phyloP scores from a whole-genome alignment of 2,113 vertebrate genomes.

The Passer domesticus region DNA sequence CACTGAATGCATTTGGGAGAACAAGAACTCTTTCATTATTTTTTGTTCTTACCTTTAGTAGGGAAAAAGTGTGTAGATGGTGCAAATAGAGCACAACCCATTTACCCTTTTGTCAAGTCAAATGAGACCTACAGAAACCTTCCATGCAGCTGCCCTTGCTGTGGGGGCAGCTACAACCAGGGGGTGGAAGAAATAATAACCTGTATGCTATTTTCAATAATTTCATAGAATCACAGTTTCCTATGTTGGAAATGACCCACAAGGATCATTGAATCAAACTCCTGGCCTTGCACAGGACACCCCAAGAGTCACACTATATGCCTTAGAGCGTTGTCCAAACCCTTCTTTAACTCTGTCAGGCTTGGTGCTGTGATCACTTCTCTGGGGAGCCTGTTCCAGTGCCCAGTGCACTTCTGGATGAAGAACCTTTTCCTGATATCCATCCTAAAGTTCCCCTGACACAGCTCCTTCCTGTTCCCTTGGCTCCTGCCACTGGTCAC shows the following conservation, averaged over 20 bases:
- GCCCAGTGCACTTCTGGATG: background rate
- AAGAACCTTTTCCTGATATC: background rate
- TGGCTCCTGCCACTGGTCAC: background rate
- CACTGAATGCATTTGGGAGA: background rate
- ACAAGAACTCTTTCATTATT: background rate
- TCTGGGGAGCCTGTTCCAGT: background rate
- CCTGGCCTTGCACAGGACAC: background rate
- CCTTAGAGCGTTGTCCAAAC: fast-evolving
- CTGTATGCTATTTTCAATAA: background rate
- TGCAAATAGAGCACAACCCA: background rate
- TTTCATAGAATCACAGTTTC: background rate
- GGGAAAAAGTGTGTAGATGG: background rate
- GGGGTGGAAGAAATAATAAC: background rate
- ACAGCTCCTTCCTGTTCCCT: background rate
- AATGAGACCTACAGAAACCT: background rate
- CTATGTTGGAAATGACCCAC: background rate
- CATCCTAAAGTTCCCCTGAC: background rate
- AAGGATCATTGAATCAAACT: background rate
- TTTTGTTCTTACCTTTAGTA: background rate
- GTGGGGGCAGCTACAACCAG: background rate
- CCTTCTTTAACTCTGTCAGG: background rate
- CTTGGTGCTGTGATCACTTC: background rate
- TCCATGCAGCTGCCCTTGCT: background rate
- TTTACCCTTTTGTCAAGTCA: background rate
- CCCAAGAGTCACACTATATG: background rate